phyloP scores from a whole-genome alignment of 2,113 vertebrate genomes.

The Craseonycteris thonglongyai region DNA sequence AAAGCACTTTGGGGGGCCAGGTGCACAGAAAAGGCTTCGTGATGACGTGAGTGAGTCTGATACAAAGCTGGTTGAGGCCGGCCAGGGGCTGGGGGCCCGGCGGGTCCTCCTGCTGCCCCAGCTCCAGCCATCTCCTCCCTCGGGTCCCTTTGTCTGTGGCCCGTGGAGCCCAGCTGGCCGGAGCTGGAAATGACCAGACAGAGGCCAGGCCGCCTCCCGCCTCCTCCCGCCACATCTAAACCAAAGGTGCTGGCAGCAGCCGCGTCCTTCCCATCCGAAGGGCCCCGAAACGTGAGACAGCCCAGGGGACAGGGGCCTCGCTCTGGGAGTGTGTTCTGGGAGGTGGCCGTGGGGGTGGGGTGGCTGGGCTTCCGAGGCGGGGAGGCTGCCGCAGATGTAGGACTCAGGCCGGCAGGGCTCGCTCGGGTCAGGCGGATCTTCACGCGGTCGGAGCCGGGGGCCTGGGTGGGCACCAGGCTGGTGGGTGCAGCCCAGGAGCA shows the following conservation, averaged over 20 bases:
- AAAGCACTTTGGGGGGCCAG: background rate
- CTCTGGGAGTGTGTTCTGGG: conserved; percentile 57
- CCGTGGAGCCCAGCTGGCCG: conserved; percentile 79
- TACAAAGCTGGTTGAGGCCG: background rate
- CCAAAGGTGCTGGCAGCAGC: conserved; percentile 73
- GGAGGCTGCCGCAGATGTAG: conserved; percentile 9
- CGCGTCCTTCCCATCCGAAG: conserved; percentile 63
- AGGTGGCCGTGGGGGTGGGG: conserved; percentile 30
- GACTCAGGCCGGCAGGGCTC: background rate
- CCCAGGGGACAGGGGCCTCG: conserved; percentile 2
- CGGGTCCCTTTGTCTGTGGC: conserved; percentile 76
- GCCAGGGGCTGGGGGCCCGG: background rate
- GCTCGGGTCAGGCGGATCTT: background rate
- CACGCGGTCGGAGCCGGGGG: background rate
- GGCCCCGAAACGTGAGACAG: conserved; percentile 73
- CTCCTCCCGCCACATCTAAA: no score
- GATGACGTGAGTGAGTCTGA: background rate
- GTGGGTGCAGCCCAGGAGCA: background rate
- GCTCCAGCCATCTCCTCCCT: conserved; percentile 68
- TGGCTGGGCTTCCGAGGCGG: conserved; percentile 21
- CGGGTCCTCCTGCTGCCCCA: conserved; percentile 45
- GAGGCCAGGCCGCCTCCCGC: conserved; percentile 71
- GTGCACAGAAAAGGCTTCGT: background rate
- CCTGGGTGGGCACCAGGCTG: fast-evolving
- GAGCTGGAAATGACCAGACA: conserved; percentile 77